phyloP scores from a whole-genome alignment of 2,888 invertebrate genomes.

The Plagiodera versicolora region DNA sequence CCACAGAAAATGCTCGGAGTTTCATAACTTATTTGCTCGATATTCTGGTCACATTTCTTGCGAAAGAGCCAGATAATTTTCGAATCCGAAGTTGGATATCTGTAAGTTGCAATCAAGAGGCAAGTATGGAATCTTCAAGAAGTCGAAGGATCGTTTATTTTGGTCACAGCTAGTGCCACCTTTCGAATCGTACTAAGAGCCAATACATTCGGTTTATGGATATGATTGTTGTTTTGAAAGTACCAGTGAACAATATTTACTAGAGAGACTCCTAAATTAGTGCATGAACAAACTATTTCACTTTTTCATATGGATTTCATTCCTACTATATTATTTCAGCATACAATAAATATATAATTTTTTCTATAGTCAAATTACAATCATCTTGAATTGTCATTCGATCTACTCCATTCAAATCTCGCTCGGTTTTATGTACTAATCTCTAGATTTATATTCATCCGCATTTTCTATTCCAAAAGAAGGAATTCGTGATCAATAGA shows the following conservation, averaged over 20 bases:
- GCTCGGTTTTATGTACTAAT: not conserved
- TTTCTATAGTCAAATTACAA: too few relatives aligned
- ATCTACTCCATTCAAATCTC: too few relatives aligned
- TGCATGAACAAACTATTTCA: too few relatives aligned
- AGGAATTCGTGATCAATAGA: not conserved
- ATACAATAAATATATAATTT: too few relatives aligned
- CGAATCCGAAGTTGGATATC: constrained; percentile 18
- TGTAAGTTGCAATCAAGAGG: constrained; percentile 23
- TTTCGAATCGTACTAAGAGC: too few relatives aligned
- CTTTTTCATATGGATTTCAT: too few relatives aligned
- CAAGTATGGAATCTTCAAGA: not conserved
- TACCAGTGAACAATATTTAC: too few relatives aligned
- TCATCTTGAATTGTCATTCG: too few relatives aligned
- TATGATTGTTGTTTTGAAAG: too few relatives aligned
- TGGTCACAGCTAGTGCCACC: not conserved
- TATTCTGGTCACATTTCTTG: constrained; percentile 17
- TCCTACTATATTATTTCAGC: too few relatives aligned
- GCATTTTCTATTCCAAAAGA: not conserved
- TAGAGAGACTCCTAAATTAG: too few relatives aligned
- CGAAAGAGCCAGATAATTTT: constrained; percentile 22
- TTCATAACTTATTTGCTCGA: constrained; percentile 19
- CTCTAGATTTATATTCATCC: not conserved
- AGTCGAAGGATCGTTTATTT: not conserved
- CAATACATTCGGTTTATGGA: too few relatives aligned
- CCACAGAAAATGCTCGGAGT: constrained; percentile 22